Conservation (phyloP, 2,797 vertebrate species). For the Alcedo atthis region DNA sequence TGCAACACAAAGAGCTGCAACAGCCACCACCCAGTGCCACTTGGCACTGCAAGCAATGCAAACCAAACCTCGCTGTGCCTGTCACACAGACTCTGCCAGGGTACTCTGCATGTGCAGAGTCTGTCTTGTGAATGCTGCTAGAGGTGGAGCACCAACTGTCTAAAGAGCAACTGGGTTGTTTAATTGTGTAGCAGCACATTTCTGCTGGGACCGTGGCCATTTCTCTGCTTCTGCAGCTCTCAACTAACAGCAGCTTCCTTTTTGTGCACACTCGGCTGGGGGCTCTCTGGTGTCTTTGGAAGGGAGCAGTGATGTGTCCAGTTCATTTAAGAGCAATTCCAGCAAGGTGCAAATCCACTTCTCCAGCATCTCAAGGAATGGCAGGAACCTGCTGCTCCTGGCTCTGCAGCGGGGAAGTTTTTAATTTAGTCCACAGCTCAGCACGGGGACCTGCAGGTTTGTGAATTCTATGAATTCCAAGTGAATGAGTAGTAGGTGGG, state of each 20-base stretch:
- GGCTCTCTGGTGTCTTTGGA: background rate
- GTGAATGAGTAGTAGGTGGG: background rate
- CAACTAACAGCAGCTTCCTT: background rate
- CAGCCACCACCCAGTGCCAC: background rate
- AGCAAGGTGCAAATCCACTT: background rate
- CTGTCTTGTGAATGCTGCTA: background rate
- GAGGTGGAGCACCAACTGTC: background rate
- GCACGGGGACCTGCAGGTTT: background rate
- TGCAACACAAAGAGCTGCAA: background rate
- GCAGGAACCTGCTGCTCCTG: background rate
- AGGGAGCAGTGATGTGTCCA: background rate
- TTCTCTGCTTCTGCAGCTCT: background rate
- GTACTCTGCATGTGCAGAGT: background rate
- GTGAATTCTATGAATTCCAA: background rate
- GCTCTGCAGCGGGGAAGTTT: background rate
- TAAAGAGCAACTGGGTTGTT: background rate
- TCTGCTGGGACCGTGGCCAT: background rate
- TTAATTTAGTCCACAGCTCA: background rate
- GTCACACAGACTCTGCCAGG: rapidly evolving
- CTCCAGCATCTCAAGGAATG: background rate
- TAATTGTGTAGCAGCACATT: background rate
- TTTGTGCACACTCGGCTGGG: rapidly evolving
- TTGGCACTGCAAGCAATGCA: background rate
- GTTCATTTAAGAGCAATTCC: background rate
- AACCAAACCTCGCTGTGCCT: background rate